phyloP scores from a whole-genome alignment of 2,888 invertebrate genomes.

The Dyspetes luteomarginatus region DNA sequence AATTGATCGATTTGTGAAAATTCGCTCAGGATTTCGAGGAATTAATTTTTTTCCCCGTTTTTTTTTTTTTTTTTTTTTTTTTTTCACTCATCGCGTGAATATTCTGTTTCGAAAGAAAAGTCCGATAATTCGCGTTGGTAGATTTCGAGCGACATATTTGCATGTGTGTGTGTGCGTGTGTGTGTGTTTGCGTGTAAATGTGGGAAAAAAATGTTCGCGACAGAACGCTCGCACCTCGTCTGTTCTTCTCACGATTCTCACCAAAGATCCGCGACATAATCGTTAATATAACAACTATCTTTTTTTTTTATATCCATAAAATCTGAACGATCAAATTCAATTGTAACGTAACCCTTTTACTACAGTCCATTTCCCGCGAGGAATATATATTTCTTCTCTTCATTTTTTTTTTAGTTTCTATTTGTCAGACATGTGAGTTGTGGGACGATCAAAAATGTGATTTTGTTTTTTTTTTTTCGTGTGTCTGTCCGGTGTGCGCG shows the following conservation, averaged over 20 bases:
- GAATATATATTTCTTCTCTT: slow-evolving; percentile 33
- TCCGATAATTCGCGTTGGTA: too few species aligned
- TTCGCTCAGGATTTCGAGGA: neutral
- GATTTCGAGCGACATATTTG: neutral
- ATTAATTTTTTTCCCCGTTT: neutral
- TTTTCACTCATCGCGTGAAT: neutral
- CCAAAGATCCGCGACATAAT: slow-evolving; percentile 77
- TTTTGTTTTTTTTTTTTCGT: neutral
- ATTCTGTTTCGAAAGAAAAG: too few species aligned
- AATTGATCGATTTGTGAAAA: slow-evolving; percentile 47
- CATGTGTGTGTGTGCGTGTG: neutral
- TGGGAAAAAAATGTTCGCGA: slow-evolving; percentile 14
- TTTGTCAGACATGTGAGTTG: slow-evolving; percentile 33
- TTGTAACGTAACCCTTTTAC: slow-evolving; percentile 80
- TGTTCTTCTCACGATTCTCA: neutral
- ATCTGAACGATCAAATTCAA: slow-evolving; percentile 84
- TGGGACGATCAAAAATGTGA: slow-evolving; percentile 32
- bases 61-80: neutral
- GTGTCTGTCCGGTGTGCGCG: neutral
- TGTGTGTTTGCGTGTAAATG: neutral
- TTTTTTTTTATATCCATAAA: slow-evolving; percentile 80
- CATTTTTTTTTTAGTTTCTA: neutral
- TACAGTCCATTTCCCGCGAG: slow-evolving; percentile 78
- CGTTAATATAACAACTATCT: slow-evolving; percentile 77
- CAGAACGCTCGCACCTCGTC: neutral